These are phyloP conservation scores for Drosophila nasuta DNA, from an alignment of 1,140 invertebrate genomes.

Conservation along the genomic window DNA sequence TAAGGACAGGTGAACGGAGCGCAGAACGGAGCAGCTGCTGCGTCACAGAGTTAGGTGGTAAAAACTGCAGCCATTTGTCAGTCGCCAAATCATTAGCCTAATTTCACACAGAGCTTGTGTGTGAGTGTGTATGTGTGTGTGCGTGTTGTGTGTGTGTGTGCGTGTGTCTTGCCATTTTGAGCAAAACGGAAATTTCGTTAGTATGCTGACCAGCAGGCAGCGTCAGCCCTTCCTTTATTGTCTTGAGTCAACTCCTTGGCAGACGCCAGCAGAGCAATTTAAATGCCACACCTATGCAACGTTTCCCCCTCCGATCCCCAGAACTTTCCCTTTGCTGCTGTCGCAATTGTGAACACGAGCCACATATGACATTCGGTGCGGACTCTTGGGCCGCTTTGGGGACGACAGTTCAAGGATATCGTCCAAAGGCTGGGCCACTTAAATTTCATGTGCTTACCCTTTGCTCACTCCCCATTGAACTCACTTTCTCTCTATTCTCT, in stretches of 20 bases:
- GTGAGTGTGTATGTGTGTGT: conserved; percentile 19
- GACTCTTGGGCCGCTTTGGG: conserved; percentile 14
- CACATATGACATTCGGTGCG: conserved; percentile 68
- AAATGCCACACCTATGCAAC: conserved; percentile 73
- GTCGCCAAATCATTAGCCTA: conserved; percentile 77
- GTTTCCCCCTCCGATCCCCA: background rate
- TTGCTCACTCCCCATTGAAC: background rate
- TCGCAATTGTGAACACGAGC: conserved; percentile 13
- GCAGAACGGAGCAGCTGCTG: background rate
- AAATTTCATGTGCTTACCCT: conserved; percentile 36
- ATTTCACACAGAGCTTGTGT: conserved; percentile 31
- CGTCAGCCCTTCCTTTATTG: conserved; percentile 59
- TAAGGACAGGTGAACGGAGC: conserved; percentile 45
- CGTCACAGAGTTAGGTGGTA: background rate
- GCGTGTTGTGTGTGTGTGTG: conserved; percentile 53
- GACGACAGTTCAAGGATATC: conserved; percentile 76
- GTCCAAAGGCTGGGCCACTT: conserved; percentile 65
- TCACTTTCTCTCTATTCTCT: background rate
- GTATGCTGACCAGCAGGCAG: conserved; percentile 23
- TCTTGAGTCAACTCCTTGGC: conserved; percentile 64
- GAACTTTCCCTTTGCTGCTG: background rate
- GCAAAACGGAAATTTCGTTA: conserved; percentile 57
- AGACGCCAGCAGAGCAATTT: conserved; percentile 73
- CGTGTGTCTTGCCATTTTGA: conserved; percentile 65
- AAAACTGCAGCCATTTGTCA: conserved; percentile 78